phyloP scores from a whole-genome alignment of 2,797 vertebrate species.

The Muscicapa striata region DNA sequence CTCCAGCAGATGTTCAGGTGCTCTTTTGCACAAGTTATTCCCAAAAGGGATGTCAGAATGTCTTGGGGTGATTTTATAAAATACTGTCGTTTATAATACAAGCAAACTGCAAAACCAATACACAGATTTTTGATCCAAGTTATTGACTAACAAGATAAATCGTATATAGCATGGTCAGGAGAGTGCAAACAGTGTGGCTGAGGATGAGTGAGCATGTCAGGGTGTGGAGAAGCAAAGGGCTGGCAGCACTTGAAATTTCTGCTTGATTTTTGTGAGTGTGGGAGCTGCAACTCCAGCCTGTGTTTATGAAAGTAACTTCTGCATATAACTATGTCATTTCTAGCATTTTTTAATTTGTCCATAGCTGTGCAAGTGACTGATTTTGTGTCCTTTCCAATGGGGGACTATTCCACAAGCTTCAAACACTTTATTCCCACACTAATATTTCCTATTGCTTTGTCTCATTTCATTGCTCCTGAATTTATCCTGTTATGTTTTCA shows the following conservation, averaged over 20 bases:
- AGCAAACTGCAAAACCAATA: background rate
- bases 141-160: background rate
- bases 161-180: accelerated
- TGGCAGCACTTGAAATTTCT: background rate
- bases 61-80: background rate
- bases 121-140: background rate
- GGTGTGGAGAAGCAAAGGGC: background rate
- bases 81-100: background rate
- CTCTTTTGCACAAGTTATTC: background rate
- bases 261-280: background rate
- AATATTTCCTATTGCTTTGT: background rate
- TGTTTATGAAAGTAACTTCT: background rate
- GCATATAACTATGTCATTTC: background rate
- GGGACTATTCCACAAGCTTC: background rate
- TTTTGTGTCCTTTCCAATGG: background rate
- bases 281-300: background rate
- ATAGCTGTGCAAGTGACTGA: background rate
- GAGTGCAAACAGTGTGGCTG: background rate
- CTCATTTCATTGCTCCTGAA: background rate
- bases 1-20: background rate
- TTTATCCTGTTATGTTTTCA: background rate
- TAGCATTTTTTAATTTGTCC: background rate
- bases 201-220: background rate
- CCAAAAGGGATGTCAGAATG: background rate
- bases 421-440: background rate